Evolutionary conservation across 1,140 invertebrate genomes (phyloP), one percentile per base, ranked within the genome.

Genomic region (Drosophila bocqueti): DNA sequence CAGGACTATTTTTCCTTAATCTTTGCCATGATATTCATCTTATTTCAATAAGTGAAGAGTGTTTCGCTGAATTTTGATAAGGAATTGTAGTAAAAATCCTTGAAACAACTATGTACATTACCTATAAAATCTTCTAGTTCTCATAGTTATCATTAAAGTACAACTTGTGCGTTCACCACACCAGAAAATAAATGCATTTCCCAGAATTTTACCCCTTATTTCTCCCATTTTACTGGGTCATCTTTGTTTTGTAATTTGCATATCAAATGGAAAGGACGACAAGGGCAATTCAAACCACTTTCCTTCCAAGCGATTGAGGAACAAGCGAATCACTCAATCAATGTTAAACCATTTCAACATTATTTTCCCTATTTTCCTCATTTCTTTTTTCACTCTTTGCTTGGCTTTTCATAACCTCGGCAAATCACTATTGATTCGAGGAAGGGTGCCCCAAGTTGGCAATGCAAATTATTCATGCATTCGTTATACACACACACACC

Each of bases 391-490:
- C 58, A 21, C 26, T 55, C 60, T 52, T 64, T 57, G 49, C 31
- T 63, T 54, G 45, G 45, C 57, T 50, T 69, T 89, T 79, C 76
- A 78, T 77, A 80, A 47, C 60, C 83, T 76, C 83, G 72, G 60
- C 63, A 77, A 57, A 89, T 78, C 73, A 63, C 60, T 81, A 89
- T 83, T 64, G 84, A 89, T 83, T 89, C 68, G 50, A 29, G 65
- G 9, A 21, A 52, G 34, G 47, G 11, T 11, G 16, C 29, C 72
- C 42, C 36, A 75, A 75, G 43, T 45, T 38, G 57, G 43, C 40
- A 46, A 58, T 67, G 60, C 63, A 83, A 77, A 86, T 89, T 83
- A 89, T 81, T 66, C 81, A 89, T 87, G 77, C 81, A 74, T 60
- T 72, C 67, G 43, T 38, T 45, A 52, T 54, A 50, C n/a, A 59